Base-by-base conservation (phyloP, 64 coral and sea anemone genomes). In the Platygyra sinensis region DNA sequence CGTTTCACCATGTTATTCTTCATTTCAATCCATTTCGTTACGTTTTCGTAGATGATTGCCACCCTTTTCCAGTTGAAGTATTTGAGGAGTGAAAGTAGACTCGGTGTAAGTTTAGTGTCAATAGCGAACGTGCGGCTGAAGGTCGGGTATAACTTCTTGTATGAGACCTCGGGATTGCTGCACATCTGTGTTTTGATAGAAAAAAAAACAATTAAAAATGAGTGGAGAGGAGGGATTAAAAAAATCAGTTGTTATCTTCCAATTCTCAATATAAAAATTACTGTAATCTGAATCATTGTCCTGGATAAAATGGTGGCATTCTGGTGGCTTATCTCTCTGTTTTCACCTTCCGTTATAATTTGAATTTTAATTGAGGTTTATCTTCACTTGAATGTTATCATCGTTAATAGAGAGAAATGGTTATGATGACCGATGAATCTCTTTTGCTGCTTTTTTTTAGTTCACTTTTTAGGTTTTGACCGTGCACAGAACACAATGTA, bases 21-120 rank as follows among this genome's bases (percentile, higher is more conserved):
- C 76, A 96, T 96, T 73, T 96, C 95, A 3, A 96, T 86, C 95
- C 95, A 96, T 79, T 96, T 96, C 16, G 95, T 96, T 5, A 96
- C 95, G 72, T 96, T 96, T 62, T 96, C 95, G 86, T 93, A 96
- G 8, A 96, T 90, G 29, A 96, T 88, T 5, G 95, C 95, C 24
- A 96, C 82, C 33, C 95, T 83, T 63, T 93, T 90, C 95, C 95
- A 96, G 19, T 87, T 67, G 59, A 90, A 96, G 74, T 96, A 76
- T 15, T 91, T 96, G 16, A 96, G 88, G 10, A 96, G 80, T 16
- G 95, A 96, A 27, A 90, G 74, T 10, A 96, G 52, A 73, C 87
- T 96, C 4, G 95, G 88, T 10, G 91, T 79, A 4, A 96, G 95
- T 20, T 93, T 87, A 13, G 88, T 93, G 24, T 96, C 95, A 12